Evolutionary conservation across 2,797 vertebrate genomes (phyloP).

Genomic region (Poecilia velifera): DNA sequence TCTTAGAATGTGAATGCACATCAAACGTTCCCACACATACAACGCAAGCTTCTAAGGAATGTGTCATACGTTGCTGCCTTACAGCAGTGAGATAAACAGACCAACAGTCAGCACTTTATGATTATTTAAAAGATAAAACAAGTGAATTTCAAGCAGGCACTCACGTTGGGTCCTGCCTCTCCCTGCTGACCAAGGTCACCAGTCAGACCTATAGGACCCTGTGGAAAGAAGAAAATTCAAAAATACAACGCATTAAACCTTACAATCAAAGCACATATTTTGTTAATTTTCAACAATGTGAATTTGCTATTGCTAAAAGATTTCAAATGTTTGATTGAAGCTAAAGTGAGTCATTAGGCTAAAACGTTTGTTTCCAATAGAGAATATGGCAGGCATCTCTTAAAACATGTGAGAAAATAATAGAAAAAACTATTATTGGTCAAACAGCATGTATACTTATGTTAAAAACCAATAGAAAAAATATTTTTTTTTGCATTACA

Average conservation of each 20-base stretch:
- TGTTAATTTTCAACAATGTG: neutral
- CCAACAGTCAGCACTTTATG: neutral
- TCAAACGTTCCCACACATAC: neutral
- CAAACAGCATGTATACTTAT: neutral
- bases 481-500: neutral
- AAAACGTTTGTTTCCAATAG: neutral
- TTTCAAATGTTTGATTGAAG: neutral
- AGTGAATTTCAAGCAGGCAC: constrained; percentile 53
- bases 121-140: neutral
- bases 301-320: neutral
- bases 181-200: constrained; percentile 96
- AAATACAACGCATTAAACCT: neutral
- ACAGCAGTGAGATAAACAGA: neutral
- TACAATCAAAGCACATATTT: neutral
- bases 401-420: neutral
- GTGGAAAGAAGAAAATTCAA: neutral
- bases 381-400: neutral
- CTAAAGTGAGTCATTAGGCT: neutral
- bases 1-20: neutral
- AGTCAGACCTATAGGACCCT: constrained; percentile 95
- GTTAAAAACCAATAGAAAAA: neutral
- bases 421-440: neutral
- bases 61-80: neutral
- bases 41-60: neutral
- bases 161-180: constrained; percentile 93